Base-by-base conservation (phyloP, 1,140 invertebrate species). In the Drosophila pruinosa region DNA sequence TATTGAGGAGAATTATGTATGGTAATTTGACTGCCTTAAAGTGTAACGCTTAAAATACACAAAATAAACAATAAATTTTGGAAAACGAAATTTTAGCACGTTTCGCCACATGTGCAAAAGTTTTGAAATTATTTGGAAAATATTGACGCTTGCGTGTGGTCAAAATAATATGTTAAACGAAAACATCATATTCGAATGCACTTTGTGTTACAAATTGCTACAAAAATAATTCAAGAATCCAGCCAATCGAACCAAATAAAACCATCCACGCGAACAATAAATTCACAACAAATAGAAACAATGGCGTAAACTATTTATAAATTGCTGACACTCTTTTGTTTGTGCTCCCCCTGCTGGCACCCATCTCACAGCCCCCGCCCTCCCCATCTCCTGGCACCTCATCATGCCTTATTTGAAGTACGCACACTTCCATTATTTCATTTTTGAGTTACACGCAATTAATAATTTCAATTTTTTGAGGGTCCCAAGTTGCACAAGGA, bases 91-190 rank as follows among this genome's bases (percentile, higher is more conserved):
- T 67, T 69, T 89, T 74, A 78, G 82, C 82, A 88, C 83, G 82
- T 88, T 88, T 88, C 64, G 68, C 75, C 78, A 82, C 82, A 86
- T 86, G 82, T 86, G 82, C 82, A 81, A 88, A 88, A 82, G 82
- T 88, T 82, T 88, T 73, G 61, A 57, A 88, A 82, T 58, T 88
- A 72, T 85, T 73, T 58, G 38, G 62, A 80, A 77, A 85, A 85
- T 85, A 79, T 76, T 72, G 63, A 85, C 65, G 81, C 73, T n/a
- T n/a, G 72, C 77, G 80, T 77, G 73, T 67, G 48, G 24, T 64
- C 52, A 48, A 53, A 34, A 34, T 34, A 34, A 12, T 34, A n/a
- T 61, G 43, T 14, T 48, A 28, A 22, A 15, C 26, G 45, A 39
- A 26, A 80, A 38, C 74, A 62, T 31, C 50, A 57, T 56, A 39